Evolutionary conservation across 2,888 invertebrate species (phyloP), one percentile per base, ranked within the genome.

Genomic region (Chesias legatella): DNA sequence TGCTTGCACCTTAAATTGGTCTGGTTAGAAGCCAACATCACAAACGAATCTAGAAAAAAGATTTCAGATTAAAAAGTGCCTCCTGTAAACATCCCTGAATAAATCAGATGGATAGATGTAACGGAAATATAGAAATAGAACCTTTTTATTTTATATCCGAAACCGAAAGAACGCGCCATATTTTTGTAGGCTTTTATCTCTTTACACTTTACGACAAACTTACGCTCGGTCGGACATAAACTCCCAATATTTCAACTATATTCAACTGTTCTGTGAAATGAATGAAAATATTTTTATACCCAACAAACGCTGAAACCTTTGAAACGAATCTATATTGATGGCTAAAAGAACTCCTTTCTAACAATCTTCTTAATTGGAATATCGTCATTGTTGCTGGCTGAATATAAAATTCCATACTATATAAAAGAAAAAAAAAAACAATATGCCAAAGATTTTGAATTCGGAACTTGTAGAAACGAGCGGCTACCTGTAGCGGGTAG

Each of bases 401-500:
- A 48, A 46, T 46, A 41, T 26, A 37, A 48, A 45, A 46, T 41
- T 30, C 23, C 28, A 44, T 42, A 28, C 37, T 40, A 45, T 52
- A 33, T 48, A 51, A 42, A 56, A 48, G 51, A 41, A 53, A 59
- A 52, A 49, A 62, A 66, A 61, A 56, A 59, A 51, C 48, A 58
- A 66, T 62, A 59, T 66, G 71, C 69, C 63, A 56, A 67, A 65
- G 65, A 68, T 70, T 71, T 66, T 47, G 58, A 67, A 72, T 71
- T 73, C 56, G 64, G 66, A 71, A 71, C 56, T 76, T 63, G 61
- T 55, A 68, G 65, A 73, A 74, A 76, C 79, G 69, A 75, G 63
- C 65, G 64, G 77, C 80, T 85, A 86, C 86, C 86, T 86, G 86
- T 85, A 67, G 84, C 74, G 68, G 68, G 51, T 51, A 55, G 54